Evolutionary conservation across 2,113 vertebrate genomes (phyloP), one percentile per base, ranked within the genome.

Genomic region (Neoarius graeffei): DNA sequence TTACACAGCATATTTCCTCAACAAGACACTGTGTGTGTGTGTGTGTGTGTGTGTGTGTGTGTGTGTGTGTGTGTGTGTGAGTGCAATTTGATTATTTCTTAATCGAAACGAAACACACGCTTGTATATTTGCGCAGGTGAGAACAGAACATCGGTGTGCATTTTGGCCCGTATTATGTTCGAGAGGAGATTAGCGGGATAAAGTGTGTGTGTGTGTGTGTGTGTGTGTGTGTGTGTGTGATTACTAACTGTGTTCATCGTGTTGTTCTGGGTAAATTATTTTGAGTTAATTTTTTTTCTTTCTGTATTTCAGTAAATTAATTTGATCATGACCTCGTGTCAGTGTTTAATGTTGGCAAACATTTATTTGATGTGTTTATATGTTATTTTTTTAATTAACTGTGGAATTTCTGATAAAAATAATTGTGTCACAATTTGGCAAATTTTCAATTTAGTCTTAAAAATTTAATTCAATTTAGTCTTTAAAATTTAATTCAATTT

Each of bases 11-110:
- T 93, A 94, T 94, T 94, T 95, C 92, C 92, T 91, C 91, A 94
- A 92, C 92, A 92, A 93, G 90, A 85, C 88, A 87, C 89, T 90
- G 88, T 92, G 91, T 93, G 48, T 59, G 91, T 91, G 91, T 92
- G 91, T 93, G 91, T 91, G 92, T 92, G 91, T 93, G 90, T 91
- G 92, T 92, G 91, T 93, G 91, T 91, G 92, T 91, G 91, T 93
- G 91, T 90, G 92, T 92, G 91, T 93, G 91, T 91, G 92, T 92
- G 91, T 93, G 90, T 91, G 91, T 91, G 90, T 93, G 90, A 90
- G 92, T 91, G 90, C 93, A 90, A 94, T 94, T 91, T 62, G 93
- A 94, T 95, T 95, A 93, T 93, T 92, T 92, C 94, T 94, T 94
- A 94, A 95, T 93, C 92, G 89, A 90, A 89, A 71, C 88, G 92